Conservation (phyloP, 1,140 invertebrate species). For the Philaenus spumarius region DNA sequence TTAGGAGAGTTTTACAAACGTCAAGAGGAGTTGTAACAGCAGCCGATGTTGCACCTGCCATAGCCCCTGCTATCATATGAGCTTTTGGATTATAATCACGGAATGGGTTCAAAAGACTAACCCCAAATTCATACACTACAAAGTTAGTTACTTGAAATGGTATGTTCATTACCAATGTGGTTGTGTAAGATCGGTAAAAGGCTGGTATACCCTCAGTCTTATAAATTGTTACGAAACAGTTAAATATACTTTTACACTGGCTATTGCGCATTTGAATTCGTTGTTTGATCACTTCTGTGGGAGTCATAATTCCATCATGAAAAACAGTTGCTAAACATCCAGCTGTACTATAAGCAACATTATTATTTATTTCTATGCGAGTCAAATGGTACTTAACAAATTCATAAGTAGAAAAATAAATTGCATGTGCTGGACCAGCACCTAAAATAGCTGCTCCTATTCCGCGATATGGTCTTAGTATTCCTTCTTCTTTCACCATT, state of each 20-base stretch:
- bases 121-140: conserved; percentile 88
- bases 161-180: conserved; percentile 96
- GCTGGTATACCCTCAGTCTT: conserved; percentile 76
- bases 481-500: conserved; percentile 88
- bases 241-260: conserved; percentile 76
- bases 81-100: conserved; percentile 80
- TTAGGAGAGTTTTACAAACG: conserved; percentile 96
- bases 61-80: conserved; percentile 81
- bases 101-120: conserved; percentile 71
- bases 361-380: conserved; percentile 25
- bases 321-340: conserved; percentile 80
- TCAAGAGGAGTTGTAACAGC: conserved; percentile 95
- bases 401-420: conserved; percentile 98
- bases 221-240: conserved; percentile 75
- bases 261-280: conserved; percentile 97
- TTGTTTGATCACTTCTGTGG: conserved; percentile 99
- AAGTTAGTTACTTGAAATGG: conserved; percentile 88
- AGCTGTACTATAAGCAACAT: conserved; percentile 49
- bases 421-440: conserved; percentile 95
- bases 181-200: conserved; percentile 96
- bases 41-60: conserved; percentile 89
- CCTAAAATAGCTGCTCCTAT: conserved; percentile 88
- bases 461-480: conserved; percentile 67
- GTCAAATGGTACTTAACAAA: conserved; percentile 74
- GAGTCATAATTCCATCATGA: conserved; percentile 98